Conservation (phyloP, 2,113 vertebrate genomes). For the Uria aalge region DNA sequence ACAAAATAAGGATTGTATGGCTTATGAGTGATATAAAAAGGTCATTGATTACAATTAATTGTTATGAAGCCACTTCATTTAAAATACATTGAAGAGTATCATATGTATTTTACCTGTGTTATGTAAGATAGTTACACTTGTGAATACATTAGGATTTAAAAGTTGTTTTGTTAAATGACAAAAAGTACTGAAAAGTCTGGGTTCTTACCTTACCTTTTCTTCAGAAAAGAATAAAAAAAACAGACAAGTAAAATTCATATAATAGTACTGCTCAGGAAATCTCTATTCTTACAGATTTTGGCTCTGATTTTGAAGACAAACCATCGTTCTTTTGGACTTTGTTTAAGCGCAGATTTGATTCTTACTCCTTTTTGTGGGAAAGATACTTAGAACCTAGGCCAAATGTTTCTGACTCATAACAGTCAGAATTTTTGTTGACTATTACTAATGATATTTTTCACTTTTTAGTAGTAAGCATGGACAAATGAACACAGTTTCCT, state of each 20-base stretch:
- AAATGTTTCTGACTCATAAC: background rate
- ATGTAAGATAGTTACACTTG: background rate
- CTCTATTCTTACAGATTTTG: background rate
- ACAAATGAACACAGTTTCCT: constrained; percentile 46
- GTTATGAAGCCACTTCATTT: background rate
- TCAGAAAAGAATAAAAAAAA: background rate
- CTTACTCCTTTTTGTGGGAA: background rate
- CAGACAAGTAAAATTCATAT: background rate
- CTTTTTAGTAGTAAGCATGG: background rate
- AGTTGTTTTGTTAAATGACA: background rate
- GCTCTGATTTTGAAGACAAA: background rate
- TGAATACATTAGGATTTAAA: background rate
- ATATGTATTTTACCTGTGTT: background rate
- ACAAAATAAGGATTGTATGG: background rate
- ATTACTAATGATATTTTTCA: background rate
- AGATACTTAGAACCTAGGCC: background rate
- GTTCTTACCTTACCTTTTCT: background rate
- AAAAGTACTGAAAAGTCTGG: background rate
- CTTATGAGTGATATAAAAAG: background rate
- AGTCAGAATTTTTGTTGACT: background rate
- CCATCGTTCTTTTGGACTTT: background rate
- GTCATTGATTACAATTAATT: background rate
- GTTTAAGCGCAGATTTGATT: background rate
- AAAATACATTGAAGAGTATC: background rate
- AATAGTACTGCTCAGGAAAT: background rate